These are phyloP conservation scores for Oxystoma pomonae DNA, from an alignment of 2,888 invertebrate genomes.

Conservation along the genomic window DNA sequence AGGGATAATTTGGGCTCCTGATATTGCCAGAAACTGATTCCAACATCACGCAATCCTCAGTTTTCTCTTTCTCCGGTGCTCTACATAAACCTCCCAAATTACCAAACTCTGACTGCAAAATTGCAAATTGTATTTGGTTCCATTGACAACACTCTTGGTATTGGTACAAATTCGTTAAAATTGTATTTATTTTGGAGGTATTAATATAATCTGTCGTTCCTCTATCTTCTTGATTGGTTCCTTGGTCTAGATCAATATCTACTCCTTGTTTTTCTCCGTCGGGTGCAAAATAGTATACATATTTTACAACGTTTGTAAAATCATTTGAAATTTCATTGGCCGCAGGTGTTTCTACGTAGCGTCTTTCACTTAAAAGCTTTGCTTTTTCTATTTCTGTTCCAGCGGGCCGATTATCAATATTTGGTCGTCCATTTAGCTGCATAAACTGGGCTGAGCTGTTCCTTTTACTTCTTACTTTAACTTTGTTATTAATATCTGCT, in stretches of 20 bases:
- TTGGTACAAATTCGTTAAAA: conserved; percentile 27
- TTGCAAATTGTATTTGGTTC: conserved; percentile 31
- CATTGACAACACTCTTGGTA: conserved; percentile 30
- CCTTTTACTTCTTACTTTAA: not conserved
- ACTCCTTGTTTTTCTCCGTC: conserved; percentile 23
- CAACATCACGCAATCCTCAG: conserved; percentile 37
- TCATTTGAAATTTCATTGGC: conserved; percentile 24
- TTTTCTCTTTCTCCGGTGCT: not conserved
- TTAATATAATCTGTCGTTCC: conserved; percentile 40
- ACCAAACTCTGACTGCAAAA: conserved; percentile 13
- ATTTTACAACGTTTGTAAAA: conserved; percentile 27
- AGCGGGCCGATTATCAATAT: conserved; percentile 27
- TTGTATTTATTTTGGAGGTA: conserved; percentile 29
- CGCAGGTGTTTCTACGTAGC: not conserved
- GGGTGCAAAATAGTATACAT: conserved; percentile 39
- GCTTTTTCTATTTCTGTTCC: conserved; percentile 25
- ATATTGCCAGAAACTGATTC: conserved; percentile 43
- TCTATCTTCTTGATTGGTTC: conserved; percentile 26
- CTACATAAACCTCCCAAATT: conserved; percentile 24
- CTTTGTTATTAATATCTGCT: not conserved
- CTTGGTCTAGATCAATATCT: not conserved
- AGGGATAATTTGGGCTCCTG: conserved; percentile 48
- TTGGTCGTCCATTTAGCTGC: not conserved
- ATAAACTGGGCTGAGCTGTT: not conserved
- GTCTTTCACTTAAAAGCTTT: conserved; percentile 32